Base-by-base conservation (phyloP, 64 coral and sea anemone species). In the Montipora capricornis region DNA sequence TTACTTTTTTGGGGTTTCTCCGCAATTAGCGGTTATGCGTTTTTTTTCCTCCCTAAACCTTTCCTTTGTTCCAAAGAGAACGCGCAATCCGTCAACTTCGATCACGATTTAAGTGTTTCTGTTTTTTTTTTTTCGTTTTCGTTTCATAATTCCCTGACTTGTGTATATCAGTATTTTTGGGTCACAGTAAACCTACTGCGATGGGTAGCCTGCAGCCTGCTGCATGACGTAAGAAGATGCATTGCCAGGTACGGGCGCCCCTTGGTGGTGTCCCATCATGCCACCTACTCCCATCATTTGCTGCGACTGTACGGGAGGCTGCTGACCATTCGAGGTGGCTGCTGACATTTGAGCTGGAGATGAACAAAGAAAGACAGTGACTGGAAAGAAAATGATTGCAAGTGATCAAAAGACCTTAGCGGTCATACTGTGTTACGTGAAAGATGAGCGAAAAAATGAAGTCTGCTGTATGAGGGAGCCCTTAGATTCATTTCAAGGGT, bases 121-220 rank as follows among this genome's bases (percentile, higher is more conserved):
- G 4, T 66, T 24, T 50, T 79, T 79, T 24, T 83, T 69, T 82
- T 7, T 87, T 47, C 62, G 48, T 49, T 64, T 64, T 0, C 14
- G 53, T 57, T 57, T 57, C 11, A 57, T 11, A 8, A 57, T 57
- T 57, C 44, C 22, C 0, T 87, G 60, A 70, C 79, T 73, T 60
- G 47, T 11, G 52, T 22, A 37, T 37, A 47, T 17, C 19, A 49
- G 55, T 48, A 9, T 8, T 48, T 45, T 90, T 47, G 49, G 70
- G 50, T 71, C 89, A 78, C 76, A 50, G 76, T 48, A 48, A 10
- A 15, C 3, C 83, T 92, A 98, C 89, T 98, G 96, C 51, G 96
- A 85, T 46, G 87, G 96, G 59, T 98, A 98, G 79, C 96, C 96
- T 74, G 96, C 96, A 98, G 96, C 96, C 96, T 93, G 96, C 96